These are phyloP conservation scores for Perizoma affinitatum DNA, from an alignment of 2,888 invertebrate genomes.

Conservation along the genomic window DNA sequence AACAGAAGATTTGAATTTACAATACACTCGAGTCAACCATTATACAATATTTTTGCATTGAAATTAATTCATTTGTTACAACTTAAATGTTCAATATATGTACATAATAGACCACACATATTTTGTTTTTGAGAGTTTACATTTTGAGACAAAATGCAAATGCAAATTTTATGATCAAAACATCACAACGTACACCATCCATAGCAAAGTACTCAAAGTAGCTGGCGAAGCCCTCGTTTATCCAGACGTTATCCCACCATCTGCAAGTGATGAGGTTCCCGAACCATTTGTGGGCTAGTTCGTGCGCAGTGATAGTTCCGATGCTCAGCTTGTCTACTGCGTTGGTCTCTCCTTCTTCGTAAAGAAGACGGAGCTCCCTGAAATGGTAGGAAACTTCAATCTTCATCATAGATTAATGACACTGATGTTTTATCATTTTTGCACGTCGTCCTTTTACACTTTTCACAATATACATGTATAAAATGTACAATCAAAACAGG, in stretches of 20 bases:
- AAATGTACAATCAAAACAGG: no score
- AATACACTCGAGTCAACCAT: no score
- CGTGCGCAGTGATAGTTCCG: conserved; percentile 83
- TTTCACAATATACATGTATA: no score
- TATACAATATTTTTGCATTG: no score
- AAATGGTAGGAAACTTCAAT: conserved; percentile 10
- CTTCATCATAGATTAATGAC: neutral
- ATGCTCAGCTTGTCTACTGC: conserved; percentile 70
- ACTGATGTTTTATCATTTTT: neutral
- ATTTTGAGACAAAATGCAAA: no score
- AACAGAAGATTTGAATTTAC: neutral
- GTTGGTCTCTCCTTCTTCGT: conserved; percentile 71
- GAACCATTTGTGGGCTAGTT: conserved; percentile 91
- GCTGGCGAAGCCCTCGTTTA: conserved; percentile 90
- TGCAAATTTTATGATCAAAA: no score
- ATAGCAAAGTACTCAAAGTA: conserved; percentile 87
- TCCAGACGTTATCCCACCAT: conserved; percentile 90
- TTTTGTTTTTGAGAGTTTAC: no score
- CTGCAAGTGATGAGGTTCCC: conserved; percentile 88
- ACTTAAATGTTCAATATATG: no score
- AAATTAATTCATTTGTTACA: no score
- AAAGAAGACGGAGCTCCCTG: conserved; percentile 73
- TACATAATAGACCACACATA: no score
- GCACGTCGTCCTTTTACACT: no score
- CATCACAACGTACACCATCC: conserved; percentile 65